A percentile compares a stretch with the other conserved stretches of the same genome.
Evolutionary conservation across 2,113 vertebrate species (phyloP).

Genomic region (Chaetura pelagica): DNA sequence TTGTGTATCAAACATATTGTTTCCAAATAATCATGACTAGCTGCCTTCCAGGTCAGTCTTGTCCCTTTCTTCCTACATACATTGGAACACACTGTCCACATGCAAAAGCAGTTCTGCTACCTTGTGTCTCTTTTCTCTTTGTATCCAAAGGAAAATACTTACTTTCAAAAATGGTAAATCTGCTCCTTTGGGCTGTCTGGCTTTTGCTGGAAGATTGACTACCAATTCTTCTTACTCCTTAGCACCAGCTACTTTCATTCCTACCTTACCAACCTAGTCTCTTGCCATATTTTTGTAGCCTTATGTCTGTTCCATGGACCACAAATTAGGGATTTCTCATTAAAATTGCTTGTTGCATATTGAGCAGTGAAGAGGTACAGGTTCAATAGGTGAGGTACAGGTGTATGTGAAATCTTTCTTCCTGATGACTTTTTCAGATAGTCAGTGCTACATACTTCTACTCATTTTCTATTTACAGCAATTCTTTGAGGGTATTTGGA

Average conservation of each 20-base stretch:
- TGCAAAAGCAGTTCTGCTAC: neutral
- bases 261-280: neutral
- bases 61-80: neutral
- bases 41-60: neutral
- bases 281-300: neutral
- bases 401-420: neutral
- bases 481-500: neutral
- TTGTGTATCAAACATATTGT: neutral
- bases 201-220: neutral
- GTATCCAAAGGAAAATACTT: neutral
- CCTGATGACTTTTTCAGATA: neutral
- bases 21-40: neutral
- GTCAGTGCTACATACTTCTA: neutral
- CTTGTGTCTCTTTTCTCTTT: neutral
- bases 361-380: neutral
- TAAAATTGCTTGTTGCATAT: neutral
- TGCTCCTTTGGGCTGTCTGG: neutral
- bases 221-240: neutral
- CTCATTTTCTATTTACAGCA: neutral
- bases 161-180: neutral
- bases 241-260: neutral
- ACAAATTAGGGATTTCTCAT: neutral
- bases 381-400: fast-evolving
- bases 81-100: neutral
- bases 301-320: neutral